A percentile compares a stretch with the other conserved stretches of the same genome.
These are phyloP conservation scores for Pheucticus melanocephalus DNA, from an alignment of 2,113 vertebrate species.

Conservation along the genomic window DNA sequence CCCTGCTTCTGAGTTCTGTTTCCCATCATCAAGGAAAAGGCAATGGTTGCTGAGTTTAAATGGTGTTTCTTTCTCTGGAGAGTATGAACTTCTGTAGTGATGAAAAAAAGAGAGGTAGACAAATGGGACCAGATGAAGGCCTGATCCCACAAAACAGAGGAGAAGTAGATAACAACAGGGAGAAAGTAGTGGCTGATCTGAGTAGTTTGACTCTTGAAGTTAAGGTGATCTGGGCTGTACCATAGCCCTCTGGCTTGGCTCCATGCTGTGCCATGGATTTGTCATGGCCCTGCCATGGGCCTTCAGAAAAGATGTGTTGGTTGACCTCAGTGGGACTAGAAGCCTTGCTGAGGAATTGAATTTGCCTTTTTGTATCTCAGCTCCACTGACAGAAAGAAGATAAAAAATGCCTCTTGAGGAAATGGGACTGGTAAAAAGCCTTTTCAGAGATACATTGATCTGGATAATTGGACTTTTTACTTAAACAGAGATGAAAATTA, in stretches of 20 bases:
- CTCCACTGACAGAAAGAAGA: not conserved
- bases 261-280: not conserved
- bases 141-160: not conserved
- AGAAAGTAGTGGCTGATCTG: not conserved
- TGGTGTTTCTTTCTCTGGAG: not conserved
- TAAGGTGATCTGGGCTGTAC: not conserved
- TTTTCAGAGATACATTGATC: not conserved
- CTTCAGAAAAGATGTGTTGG: not conserved
- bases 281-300: not conserved
- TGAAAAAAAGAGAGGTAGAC: not conserved
- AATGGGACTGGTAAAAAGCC: not conserved
- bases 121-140: not conserved
- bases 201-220: not conserved
- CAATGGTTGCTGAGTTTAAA: not conserved
- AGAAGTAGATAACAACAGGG: not conserved
- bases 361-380: not conserved
- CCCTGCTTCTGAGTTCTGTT: not conserved
- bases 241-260: fast-evolving
- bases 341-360: not conserved
- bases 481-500: not conserved
- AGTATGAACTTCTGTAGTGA: not conserved
- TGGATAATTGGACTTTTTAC: not conserved
- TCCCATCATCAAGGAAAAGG: not conserved
- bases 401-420: not conserved
- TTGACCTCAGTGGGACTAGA: not conserved